These are phyloP conservation scores for Fragum whitleyi DNA, from an alignment of 2,888 invertebrate genomes.

Conservation along the genomic window DNA sequence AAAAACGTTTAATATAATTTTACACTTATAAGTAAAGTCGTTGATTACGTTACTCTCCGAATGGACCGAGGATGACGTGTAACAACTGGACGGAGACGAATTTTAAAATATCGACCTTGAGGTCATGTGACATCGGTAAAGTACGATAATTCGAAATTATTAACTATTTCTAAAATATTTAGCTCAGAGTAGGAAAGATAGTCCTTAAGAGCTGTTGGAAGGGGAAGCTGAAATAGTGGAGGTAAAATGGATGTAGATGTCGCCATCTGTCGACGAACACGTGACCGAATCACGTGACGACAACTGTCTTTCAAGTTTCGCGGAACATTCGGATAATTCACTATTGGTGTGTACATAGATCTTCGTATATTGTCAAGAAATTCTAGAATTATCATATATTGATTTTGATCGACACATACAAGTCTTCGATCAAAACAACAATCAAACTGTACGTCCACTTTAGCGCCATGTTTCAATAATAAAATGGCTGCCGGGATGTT, in stretches of 20 bases:
- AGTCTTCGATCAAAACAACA: slow-evolving; percentile 13
- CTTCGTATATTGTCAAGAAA: slow-evolving; percentile 17
- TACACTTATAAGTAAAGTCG: too few species aligned
- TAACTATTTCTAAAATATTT: background rate
- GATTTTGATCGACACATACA: background rate
- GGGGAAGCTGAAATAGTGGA: slow-evolving; percentile 11
- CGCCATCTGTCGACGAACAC: background rate
- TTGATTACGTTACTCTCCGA: too few species aligned
- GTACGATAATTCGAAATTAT: background rate
- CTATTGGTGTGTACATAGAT: background rate
- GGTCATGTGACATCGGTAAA: background rate
- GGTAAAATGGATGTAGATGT: slow-evolving; percentile 27
- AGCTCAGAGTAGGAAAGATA: slow-evolving; percentile 44
- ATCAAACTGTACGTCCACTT: slow-evolving; percentile 28
- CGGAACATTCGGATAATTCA: background rate
- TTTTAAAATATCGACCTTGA: too few species aligned
- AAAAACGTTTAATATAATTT: too few species aligned
- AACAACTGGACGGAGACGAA: too few species aligned
- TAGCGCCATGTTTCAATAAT: slow-evolving; percentile 47
- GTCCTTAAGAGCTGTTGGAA: slow-evolving; percentile 28
- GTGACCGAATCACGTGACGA: slow-evolving; percentile 35
- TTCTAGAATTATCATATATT: background rate
- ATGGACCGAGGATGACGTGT: too few species aligned
- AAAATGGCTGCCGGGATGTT: slow-evolving; percentile 46
- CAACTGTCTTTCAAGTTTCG: slow-evolving; percentile 29